Percentiles rank a stretch among this genome's conserved stretches.
Evolutionary conservation across 2,888 invertebrate genomes (phyloP).

Genomic region (Sphaerophoria rueppellii): DNA sequence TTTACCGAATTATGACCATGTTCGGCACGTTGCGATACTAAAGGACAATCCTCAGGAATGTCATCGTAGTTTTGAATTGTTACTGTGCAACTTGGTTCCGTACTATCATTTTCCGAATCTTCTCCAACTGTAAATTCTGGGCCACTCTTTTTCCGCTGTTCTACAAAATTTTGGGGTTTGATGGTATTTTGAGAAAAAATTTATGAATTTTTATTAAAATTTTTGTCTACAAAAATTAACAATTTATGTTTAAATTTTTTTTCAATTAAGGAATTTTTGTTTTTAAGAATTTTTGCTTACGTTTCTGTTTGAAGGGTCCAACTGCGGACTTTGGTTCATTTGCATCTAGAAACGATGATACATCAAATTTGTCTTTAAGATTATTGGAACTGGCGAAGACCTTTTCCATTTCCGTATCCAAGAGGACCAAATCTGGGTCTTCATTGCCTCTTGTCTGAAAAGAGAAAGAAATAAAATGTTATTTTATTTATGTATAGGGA

Average conservation of each 20-base stretch:
- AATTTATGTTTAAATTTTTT: background rate
- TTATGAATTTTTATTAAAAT: constrained; percentile 29
- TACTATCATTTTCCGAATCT: constrained; percentile 80
- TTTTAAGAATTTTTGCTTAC: constrained; percentile 46
- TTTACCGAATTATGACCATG: constrained; percentile 81
- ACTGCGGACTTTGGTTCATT: constrained; percentile 76
- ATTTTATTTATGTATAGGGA: no score
- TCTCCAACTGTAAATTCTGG: constrained; percentile 80
- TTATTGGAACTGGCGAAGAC: constrained; percentile 88
- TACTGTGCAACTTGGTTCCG: constrained; percentile 78
- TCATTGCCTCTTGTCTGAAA: constrained; percentile 83
- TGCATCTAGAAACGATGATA: constrained; percentile 83
- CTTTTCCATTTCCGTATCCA: constrained; percentile 95
- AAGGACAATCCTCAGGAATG: constrained; percentile 81
- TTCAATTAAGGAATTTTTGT: background rate
- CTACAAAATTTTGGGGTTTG: constrained; percentile 74
- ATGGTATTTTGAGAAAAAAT: constrained; percentile 43
- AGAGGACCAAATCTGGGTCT: constrained; percentile 86
- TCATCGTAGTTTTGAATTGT: constrained; percentile 80
- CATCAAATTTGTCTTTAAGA: constrained; percentile 84
- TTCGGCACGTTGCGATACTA: constrained; percentile 82
- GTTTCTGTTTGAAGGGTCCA: constrained; percentile 79
- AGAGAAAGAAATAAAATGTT: constrained; percentile 6
- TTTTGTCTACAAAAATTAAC: background rate
- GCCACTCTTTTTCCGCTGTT: constrained; percentile 78